Evolutionary conservation across 2,888 invertebrate species (phyloP).

Genomic region (Amaurobius ferox): DNA sequence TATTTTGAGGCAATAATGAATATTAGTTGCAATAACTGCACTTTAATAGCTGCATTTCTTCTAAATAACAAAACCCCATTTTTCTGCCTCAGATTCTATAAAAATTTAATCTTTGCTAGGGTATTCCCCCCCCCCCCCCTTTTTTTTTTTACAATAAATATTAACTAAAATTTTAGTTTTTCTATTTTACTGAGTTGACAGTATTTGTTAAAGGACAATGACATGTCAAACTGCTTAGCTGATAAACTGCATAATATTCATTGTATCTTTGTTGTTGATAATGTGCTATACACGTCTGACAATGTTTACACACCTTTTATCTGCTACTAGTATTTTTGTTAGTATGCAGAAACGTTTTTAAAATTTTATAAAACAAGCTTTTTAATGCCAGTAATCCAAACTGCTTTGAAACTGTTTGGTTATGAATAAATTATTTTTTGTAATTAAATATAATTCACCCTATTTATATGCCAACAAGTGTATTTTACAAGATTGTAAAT

Average conservation of each 20-base stretch:
- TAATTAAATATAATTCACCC: neutral
- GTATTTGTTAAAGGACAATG: no score
- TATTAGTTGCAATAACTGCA: no score
- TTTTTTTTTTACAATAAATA: no score
- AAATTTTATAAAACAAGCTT: neutral
- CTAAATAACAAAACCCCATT: no score
- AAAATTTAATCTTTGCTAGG: no score
- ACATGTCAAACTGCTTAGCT: conserved; percentile 4
- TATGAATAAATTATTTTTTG: neutral
- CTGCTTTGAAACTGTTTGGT: neutral
- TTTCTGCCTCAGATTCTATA: no score
- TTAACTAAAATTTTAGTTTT: no score
- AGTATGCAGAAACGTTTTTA: neutral
- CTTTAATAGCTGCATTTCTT: no score
- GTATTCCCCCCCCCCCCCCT: no score
- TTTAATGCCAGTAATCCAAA: neutral
- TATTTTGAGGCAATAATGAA: no score
- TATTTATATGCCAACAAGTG: neutral
- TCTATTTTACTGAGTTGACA: no score
- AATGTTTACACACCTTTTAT: neutral
- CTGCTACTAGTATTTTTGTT: neutral
- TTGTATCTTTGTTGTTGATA: neutral
- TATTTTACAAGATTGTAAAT: neutral
- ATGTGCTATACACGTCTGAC: neutral
- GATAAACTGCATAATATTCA: neutral